phyloP scores from a whole-genome alignment of 2,797 vertebrate genomes.

The Sebastiscus albofasciatus region DNA sequence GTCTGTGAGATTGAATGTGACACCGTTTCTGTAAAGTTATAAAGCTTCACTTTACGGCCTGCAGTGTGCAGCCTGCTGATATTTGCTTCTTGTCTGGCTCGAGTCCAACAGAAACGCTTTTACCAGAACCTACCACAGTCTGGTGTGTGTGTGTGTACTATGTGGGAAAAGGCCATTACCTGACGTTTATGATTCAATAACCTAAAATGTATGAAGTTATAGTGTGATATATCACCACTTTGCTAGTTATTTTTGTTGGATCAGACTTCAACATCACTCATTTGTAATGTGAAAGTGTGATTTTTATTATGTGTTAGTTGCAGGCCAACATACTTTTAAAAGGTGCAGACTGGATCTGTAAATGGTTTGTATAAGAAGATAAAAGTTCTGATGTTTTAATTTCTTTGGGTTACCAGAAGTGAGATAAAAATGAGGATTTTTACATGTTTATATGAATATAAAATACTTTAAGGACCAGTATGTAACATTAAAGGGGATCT shows the following conservation, averaged over 20 bases:
- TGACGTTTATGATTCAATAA: conserved; percentile 28
- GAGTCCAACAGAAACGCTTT: conserved; percentile 60
- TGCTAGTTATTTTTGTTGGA: background rate
- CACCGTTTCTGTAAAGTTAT: conserved; percentile 22
- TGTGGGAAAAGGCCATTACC: conserved; percentile 2
- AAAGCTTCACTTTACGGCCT: conserved; percentile 7
- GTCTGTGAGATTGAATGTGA: conserved; percentile 17
- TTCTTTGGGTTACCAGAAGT: background rate
- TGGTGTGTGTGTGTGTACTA: background rate
- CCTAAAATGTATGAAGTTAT: conserved; percentile 2
- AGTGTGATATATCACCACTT: conserved; percentile 1
- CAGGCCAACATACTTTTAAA: background rate
- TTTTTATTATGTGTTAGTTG: conserved; percentile 10
- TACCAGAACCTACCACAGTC: conserved; percentile 43
- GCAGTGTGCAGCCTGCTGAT: conserved; percentile 18
- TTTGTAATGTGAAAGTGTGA: background rate
- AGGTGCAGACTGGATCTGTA: background rate
- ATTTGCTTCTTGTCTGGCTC: conserved; percentile 53
- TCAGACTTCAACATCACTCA: background rate
- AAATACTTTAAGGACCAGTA: background rate
- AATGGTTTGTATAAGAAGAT: background rate
- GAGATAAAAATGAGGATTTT: background rate
- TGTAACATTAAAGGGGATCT: too few species aligned
- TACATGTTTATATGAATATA: background rate
- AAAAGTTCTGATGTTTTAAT: background rate